Evolutionary conservation across 1,140 invertebrate genomes (phyloP).

Genomic region (Neuroterus valhalla): DNA sequence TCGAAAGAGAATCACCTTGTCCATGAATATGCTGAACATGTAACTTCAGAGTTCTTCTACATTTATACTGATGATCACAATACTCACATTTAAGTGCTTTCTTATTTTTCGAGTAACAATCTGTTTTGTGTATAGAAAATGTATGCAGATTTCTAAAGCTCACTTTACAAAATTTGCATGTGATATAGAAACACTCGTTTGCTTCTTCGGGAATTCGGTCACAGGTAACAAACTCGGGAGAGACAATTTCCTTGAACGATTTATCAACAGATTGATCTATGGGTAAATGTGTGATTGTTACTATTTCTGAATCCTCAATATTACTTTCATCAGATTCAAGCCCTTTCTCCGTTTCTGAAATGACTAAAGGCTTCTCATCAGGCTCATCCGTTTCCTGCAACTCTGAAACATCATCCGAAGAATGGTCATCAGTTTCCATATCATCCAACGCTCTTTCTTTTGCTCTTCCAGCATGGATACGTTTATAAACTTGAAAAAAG

Average conservation of each 20-base stretch:
- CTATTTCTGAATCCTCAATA: background rate
- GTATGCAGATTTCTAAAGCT: background rate
- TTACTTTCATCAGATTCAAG: background rate
- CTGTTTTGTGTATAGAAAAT: background rate
- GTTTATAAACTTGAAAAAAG: background rate
- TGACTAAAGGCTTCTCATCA: slow-evolving; percentile 7
- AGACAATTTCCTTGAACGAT: background rate
- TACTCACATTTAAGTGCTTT: slow-evolving; percentile 24
- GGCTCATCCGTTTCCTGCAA: background rate
- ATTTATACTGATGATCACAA: slow-evolving; percentile 39
- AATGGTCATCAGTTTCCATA: background rate
- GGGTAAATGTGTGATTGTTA: background rate
- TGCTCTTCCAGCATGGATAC: background rate
- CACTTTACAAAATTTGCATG: background rate
- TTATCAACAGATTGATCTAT: background rate
- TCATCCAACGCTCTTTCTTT: background rate
- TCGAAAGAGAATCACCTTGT: slow-evolving; percentile 37
- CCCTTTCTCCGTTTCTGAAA: slow-evolving; percentile 30
- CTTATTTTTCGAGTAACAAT: background rate
- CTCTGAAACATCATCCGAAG: background rate
- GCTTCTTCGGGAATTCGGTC: background rate
- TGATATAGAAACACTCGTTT: background rate
- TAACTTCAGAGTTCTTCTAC: slow-evolving; percentile 37
- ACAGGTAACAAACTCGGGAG: background rate
- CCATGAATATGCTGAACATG: slow-evolving; percentile 33